A percentile compares a stretch with the other conserved stretches of the same genome.
phyloP scores from a whole-genome alignment of 92 coral and sea anemone genomes.

The Porites lobata region DNA sequence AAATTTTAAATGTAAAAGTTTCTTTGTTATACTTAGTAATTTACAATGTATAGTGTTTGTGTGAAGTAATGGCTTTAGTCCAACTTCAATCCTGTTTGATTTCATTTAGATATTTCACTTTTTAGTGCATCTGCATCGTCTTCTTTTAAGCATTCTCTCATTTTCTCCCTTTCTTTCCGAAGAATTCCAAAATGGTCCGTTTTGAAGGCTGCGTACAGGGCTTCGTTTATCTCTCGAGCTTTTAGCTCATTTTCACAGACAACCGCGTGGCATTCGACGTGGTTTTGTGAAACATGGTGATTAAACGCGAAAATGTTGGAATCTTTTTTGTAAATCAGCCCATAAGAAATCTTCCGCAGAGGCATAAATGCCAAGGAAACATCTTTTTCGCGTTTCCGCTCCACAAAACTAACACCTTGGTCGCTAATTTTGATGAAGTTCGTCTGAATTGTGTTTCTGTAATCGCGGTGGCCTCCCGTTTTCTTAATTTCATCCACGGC shows the following conservation, averaged over 20 bases:
- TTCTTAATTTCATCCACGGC: constrained; percentile 56
- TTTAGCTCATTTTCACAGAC: constrained; percentile 65
- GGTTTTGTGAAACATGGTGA: constrained; percentile 76
- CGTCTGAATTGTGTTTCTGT: constrained; percentile 44
- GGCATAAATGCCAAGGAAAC: constrained; percentile 53
- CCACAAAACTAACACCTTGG: constrained; percentile 51
- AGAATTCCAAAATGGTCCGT: constrained; percentile 78
- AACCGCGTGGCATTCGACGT: constrained; percentile 76
- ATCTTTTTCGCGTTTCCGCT: constrained; percentile 47
- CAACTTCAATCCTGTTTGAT: background rate
- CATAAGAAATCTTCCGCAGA: constrained; percentile 80
- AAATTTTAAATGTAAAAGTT: background rate
- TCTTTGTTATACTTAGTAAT: background rate
- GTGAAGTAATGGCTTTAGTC: background rate
- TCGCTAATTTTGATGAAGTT: constrained; percentile 58
- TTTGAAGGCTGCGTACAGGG: constrained; percentile 71
- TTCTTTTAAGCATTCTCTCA: constrained; percentile 36
- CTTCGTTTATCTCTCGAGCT: constrained; percentile 66
- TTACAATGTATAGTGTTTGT: background rate
- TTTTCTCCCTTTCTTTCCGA: constrained; percentile 68
- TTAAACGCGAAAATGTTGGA: constrained; percentile 82
- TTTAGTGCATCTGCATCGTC: background rate
- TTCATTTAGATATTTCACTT: background rate
- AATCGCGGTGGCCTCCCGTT: constrained; percentile 32
- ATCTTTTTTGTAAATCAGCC: constrained; percentile 55